A percentile compares a stretch with the other conserved stretches of the same genome.
Evolutionary conservation across 2,797 vertebrate species (phyloP).

Genomic region (Myiothlypis coronata): DNA sequence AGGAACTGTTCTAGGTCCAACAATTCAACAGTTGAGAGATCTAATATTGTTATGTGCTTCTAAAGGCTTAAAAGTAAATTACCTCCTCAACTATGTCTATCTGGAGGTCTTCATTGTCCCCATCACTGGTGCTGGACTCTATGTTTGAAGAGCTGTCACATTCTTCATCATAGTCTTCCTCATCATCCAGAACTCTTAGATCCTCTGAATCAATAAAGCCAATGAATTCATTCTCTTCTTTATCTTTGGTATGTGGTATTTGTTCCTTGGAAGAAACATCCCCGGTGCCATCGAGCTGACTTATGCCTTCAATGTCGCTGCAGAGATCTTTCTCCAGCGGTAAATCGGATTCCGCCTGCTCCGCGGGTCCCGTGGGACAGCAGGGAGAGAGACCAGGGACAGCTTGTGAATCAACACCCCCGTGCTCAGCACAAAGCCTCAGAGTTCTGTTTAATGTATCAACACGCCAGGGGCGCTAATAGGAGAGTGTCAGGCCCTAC

Average conservation of each 20-base stretch:
- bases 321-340: slow-evolving; percentile 56
- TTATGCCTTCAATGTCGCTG: slow-evolving; percentile 78
- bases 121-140: slow-evolving; percentile 68
- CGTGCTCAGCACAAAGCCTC: background rate
- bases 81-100: slow-evolving; percentile 77
- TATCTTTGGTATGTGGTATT: slow-evolving; percentile 60
- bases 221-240: slow-evolving; percentile 85
- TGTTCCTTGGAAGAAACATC: slow-evolving; percentile 82
- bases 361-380: slow-evolving; percentile 17
- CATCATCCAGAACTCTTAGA: slow-evolving; percentile 83
- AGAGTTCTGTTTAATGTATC: background rate
- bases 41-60: background rate
- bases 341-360: slow-evolving; percentile 33
- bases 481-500: background rate
- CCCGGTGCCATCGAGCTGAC: slow-evolving; percentile 88
- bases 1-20: background rate
- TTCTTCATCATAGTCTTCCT: slow-evolving; percentile 65
- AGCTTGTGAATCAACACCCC: background rate
- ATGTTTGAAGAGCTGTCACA: slow-evolving; percentile 77
- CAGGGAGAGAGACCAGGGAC: background rate
- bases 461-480: background rate
- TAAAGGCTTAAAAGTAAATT: background rate
- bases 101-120: slow-evolving; percentile 74
- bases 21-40: background rate
- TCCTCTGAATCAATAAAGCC: slow-evolving; percentile 84